A percentile compares a stretch with the other conserved stretches of the same genome.
These are phyloP conservation scores for Tricholauxania praeusta DNA, from an alignment of 2,888 invertebrate genomes.

Conservation along the genomic window DNA sequence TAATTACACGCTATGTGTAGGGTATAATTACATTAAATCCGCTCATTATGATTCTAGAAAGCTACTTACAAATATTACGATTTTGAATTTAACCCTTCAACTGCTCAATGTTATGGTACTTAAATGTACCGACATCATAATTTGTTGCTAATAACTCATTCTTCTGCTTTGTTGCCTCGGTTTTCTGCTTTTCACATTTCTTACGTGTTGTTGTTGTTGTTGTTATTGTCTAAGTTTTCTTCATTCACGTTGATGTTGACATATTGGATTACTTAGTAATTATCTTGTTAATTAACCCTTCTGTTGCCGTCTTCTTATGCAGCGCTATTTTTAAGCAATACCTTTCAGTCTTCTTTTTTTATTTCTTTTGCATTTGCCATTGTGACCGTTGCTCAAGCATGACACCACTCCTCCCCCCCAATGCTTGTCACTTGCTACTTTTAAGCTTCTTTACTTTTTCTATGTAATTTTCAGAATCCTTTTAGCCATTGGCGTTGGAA, in stretches of 20 bases:
- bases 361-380: conserved; percentile 20
- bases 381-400: conserved; percentile 51
- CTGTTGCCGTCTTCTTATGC: conserved; percentile 45
- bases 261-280: conserved; percentile 66
- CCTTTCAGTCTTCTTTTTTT: no score
- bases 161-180: not conserved
- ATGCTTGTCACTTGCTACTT: conserved; percentile 17
- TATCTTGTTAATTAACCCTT: conserved; percentile 66
- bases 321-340: conserved; percentile 12
- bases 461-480: conserved; percentile 2
- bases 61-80: no score
- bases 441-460: conserved; percentile 15
- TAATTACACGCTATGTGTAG: no score
- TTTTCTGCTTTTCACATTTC: conserved; percentile 22
- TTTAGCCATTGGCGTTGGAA: conserved; percentile 9
- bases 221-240: conserved; percentile 21
- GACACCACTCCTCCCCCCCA: conserved; percentile 46
- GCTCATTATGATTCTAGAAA: no score
- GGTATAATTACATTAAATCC: no score
- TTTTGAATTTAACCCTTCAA: no score
- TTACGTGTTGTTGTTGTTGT: conserved; percentile 44
- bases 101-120: no score
- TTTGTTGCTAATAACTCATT: no score
- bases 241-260: conserved; percentile 51
- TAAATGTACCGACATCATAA: no score